These are phyloP conservation scores for Bradysia coprophila DNA, from an alignment of 1,140 invertebrate genomes.

Conservation along the genomic window DNA sequence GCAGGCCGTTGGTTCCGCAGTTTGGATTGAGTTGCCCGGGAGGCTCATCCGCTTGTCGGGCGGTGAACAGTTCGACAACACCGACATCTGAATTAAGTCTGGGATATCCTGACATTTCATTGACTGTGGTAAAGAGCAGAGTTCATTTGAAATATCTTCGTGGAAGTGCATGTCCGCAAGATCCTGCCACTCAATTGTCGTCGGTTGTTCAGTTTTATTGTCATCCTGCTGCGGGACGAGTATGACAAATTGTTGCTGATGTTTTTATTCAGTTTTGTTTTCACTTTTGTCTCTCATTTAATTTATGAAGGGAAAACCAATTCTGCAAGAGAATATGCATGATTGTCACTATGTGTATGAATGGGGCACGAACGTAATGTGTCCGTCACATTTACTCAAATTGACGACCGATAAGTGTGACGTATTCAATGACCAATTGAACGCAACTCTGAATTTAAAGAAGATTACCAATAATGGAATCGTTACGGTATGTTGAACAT, in stretches of 20 bases:
- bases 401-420: conserved; percentile 14
- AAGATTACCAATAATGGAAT: conserved; percentile 14
- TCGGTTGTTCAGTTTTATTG: conserved; percentile 26
- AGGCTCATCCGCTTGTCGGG: conserved; percentile 28
- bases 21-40: conserved; percentile 25
- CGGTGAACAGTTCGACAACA: conserved; percentile 11
- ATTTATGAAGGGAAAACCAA: conserved; percentile 21
- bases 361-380: conserved; percentile 28
- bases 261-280: conserved; percentile 3
- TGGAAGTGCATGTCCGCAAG: conserved; percentile 25
- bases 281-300: not conserved
- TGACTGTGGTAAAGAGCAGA: conserved; percentile 13
- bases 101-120: conserved; percentile 22
- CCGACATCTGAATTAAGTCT: conserved; percentile 28
- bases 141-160: conserved; percentile 22
- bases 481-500: conserved; percentile 14
- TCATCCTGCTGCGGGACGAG: conserved; percentile 19
- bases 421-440: conserved; percentile 15
- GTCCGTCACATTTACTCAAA: conserved; percentile 17
- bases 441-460: conserved; percentile 11
- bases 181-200: conserved; percentile 18
- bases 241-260: conserved; percentile 15
- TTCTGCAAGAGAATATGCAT: conserved; percentile 18
- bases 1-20: conserved; percentile 26
- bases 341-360: conserved; percentile 27